These are phyloP conservation scores for Andrena bucephala DNA, from an alignment of 2,888 invertebrate genomes.

Conservation along the genomic window DNA sequence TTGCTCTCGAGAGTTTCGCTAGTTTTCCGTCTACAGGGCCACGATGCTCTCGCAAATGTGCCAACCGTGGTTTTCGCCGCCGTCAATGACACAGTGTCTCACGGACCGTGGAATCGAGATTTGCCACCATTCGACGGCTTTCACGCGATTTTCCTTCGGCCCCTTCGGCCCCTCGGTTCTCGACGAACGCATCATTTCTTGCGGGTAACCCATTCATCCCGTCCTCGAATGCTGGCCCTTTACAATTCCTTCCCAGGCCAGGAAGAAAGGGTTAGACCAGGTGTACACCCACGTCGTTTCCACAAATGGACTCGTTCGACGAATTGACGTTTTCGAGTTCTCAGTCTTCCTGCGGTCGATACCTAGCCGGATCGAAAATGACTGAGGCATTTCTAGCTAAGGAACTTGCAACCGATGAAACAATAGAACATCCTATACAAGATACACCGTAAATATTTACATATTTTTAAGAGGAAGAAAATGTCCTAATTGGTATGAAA, in stretches of 20 bases:
- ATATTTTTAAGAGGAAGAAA: not conserved
- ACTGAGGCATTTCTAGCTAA: slow-evolving; percentile 42
- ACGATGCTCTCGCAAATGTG: slow-evolving; percentile 21
- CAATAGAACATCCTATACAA: slow-evolving; percentile 17
- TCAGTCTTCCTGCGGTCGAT: slow-evolving; percentile 17
- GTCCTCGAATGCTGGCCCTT: slow-evolving; percentile 27
- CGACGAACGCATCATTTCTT: slow-evolving; percentile 45
- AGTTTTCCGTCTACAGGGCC: slow-evolving; percentile 4
- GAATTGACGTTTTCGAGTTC: slow-evolving; percentile 64
- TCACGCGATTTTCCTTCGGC: slow-evolving; percentile 43
- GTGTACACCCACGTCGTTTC: slow-evolving; percentile 59
- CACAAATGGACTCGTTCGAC: slow-evolving; percentile 66
- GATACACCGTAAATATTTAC: not conserved
- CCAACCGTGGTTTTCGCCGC: not conserved
- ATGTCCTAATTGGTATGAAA: too few relatives aligned
- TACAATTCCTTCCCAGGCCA: slow-evolving; percentile 26
- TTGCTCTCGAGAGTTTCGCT: not conserved
- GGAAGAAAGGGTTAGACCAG: slow-evolving; percentile 66
- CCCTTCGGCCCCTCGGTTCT: slow-evolving; percentile 16
- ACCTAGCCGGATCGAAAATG: slow-evolving; percentile 40
- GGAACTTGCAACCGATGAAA: slow-evolving; percentile 30
- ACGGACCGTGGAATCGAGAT: slow-evolving; percentile 48
- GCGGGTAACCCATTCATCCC: slow-evolving; percentile 52
- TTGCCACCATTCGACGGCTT: slow-evolving; percentile 40
- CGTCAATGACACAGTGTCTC: slow-evolving; percentile 40